phyloP scores from a whole-genome alignment of 2,888 invertebrate genomes.

The Spilosoma lubricipeda region DNA sequence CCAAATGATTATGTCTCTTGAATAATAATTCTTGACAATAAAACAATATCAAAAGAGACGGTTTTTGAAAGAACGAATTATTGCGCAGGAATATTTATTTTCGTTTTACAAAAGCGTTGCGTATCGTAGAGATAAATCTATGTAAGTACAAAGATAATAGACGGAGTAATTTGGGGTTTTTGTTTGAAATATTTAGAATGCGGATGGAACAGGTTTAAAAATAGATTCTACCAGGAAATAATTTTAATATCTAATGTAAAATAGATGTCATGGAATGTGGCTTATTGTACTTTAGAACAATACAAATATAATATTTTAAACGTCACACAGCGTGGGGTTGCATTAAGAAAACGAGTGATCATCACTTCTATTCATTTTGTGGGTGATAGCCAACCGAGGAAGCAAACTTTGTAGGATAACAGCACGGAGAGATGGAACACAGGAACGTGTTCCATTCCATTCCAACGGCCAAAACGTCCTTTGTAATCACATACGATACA shows the following conservation, averaged over 20 bases:
- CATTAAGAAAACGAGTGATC: too few species aligned
- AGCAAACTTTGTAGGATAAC: too few species aligned
- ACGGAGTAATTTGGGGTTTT: not conserved
- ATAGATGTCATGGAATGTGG: not conserved
- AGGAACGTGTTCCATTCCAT: too few species aligned
- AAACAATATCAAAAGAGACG: slow-evolving; percentile 4
- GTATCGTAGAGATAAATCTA: not conserved
- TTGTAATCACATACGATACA: too few species aligned
- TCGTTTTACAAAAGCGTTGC: slow-evolving; percentile 7
- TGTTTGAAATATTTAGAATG: not conserved
- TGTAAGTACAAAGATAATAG: slow-evolving; percentile 4
- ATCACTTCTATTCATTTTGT: too few species aligned
- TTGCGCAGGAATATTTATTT: not conserved
- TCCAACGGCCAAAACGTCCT: too few species aligned
- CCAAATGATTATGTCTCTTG: slow-evolving; percentile 8
- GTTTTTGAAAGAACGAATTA: slow-evolving; percentile 1
- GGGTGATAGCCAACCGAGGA: too few species aligned
- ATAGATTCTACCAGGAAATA: not conserved
- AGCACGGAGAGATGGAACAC: too few species aligned
- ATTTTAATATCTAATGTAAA: not conserved
- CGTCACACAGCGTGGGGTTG: too few species aligned
- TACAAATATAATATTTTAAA: too few species aligned
- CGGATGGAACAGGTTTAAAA: not conserved
- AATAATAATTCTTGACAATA: slow-evolving; percentile 1
- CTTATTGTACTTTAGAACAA: too few species aligned